Percentiles rank a stretch among this genome's conserved stretches.
Conservation (phyloP, 2,113 vertebrate species). For the Carassius gibelio region DNA sequence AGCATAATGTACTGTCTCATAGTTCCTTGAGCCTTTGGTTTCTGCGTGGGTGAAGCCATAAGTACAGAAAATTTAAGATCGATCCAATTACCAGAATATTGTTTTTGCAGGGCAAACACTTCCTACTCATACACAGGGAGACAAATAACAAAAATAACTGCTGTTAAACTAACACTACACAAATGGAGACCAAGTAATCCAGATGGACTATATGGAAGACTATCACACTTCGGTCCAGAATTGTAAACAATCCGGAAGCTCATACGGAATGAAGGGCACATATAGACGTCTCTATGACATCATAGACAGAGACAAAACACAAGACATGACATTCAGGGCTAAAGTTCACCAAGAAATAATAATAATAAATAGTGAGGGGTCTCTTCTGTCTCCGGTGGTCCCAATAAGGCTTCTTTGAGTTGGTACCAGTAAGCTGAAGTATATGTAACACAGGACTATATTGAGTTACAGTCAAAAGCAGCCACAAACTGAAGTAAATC, state of each 20-base stretch:
- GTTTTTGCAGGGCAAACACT: not conserved
- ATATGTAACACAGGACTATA: not conserved
- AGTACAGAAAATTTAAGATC: not conserved
- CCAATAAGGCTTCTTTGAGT: slow-evolving; percentile 4
- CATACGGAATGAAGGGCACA: slow-evolving; percentile 16
- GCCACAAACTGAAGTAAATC: slow-evolving; percentile 10
- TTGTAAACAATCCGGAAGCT: not conserved
- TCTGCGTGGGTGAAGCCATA: not conserved
- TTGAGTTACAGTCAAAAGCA: slow-evolving; percentile 5
- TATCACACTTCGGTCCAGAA: slow-evolving; percentile 20
- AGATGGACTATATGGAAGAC: slow-evolving; percentile 42
- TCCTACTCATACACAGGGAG: not conserved
- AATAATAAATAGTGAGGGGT: slow-evolving; percentile 11
- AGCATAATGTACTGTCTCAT: not conserved
- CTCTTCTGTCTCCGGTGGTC: slow-evolving; percentile 7
- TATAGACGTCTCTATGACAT: slow-evolving; percentile 3
- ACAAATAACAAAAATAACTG: slow-evolving; percentile 12
- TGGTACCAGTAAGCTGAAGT: slow-evolving; percentile 18
- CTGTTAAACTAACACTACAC: slow-evolving; percentile 7
- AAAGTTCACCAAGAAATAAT: not conserved
- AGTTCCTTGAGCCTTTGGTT: slow-evolving; percentile 20
- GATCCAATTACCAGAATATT: not conserved
- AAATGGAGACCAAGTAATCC: not conserved
- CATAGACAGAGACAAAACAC: not conserved
- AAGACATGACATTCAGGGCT: slow-evolving; percentile 23